A percentile compares a stretch with the other conserved stretches of the same genome.
Conservation (phyloP, 2,888 invertebrate species). For the Phytoseiulus persimilis region DNA sequence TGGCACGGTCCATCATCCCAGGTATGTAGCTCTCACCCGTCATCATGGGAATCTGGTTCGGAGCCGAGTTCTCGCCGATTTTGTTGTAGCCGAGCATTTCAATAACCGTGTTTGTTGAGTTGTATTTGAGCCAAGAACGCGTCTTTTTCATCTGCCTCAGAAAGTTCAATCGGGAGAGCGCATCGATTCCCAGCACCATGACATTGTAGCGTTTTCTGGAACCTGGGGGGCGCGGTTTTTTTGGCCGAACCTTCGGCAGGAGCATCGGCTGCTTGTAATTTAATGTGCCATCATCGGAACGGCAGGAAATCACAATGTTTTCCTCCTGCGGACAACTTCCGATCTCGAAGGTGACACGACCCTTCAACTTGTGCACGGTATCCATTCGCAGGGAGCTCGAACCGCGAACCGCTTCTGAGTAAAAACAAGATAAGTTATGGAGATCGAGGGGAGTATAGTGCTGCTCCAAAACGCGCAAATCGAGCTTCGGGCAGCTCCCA, state of each 20-base stretch:
- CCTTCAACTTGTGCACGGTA: too few relatives aligned
- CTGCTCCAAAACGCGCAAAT: neutral
- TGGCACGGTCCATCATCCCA: slow-evolving; percentile 18
- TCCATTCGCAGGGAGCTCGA: neutral
- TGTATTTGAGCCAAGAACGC: neutral
- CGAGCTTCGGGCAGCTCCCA: neutral
- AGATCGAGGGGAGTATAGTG: neutral
- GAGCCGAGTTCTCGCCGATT: slow-evolving; percentile 28
- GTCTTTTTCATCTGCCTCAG: slow-evolving; percentile 13
- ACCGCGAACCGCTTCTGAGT: neutral
- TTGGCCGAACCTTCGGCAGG: slow-evolving; percentile 10
- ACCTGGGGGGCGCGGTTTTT: neutral
- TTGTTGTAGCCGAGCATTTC: slow-evolving; percentile 31
- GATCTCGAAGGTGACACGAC: neutral
- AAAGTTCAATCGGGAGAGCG: slow-evolving; percentile 18
- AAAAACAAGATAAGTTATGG: neutral
- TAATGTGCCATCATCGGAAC: neutral
- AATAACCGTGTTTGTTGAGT: neutral
- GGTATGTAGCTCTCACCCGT: slow-evolving; percentile 31
- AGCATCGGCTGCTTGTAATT: slow-evolving; percentile 11
- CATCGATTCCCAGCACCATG: slow-evolving; percentile 24
- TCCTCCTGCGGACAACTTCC: slow-evolving; percentile 15
- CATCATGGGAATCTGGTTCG: slow-evolving; percentile 29
- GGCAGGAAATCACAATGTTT: slow-evolving; percentile 9
- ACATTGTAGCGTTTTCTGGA: neutral